Conservation (phyloP, 1,140 invertebrate species). For the Neuroterus valhalla region DNA sequence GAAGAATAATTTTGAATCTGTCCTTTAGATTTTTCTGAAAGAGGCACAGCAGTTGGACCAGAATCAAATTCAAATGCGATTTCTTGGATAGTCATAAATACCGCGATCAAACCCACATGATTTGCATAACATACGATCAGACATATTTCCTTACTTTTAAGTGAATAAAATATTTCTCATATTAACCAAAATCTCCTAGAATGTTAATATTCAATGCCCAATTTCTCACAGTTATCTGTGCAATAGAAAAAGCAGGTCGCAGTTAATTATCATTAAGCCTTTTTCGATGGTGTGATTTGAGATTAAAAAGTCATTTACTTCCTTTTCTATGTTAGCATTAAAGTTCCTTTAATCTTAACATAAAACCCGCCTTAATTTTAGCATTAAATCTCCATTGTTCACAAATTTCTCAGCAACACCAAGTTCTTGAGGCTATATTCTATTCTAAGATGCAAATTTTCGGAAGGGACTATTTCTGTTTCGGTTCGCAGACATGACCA, state of each 20-base stretch:
- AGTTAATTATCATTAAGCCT: not conserved
- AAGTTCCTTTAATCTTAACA: not conserved
- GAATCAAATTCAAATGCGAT: not conserved
- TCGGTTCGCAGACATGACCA: not conserved
- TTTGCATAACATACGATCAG: not conserved
- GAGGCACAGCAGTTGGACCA: not conserved
- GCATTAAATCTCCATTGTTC: not conserved
- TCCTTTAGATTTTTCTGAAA: not conserved
- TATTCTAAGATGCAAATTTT: not conserved
- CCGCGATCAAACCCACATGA: not conserved
- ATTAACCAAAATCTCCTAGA: not conserved
- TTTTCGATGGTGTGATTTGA: too few relatives aligned
- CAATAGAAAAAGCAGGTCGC: not conserved
- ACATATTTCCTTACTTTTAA: too few relatives aligned
- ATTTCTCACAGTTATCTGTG: not conserved
- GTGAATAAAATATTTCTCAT: too few relatives aligned
- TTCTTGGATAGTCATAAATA: too few relatives aligned
- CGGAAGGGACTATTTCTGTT: not conserved
- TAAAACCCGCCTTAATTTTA: not conserved
- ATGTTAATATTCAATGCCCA: not conserved
- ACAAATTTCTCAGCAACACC: not conserved
- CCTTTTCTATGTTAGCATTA: too few relatives aligned
- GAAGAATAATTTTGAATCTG: too few relatives aligned
- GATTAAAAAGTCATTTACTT: too few relatives aligned
- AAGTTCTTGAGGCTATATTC: slow-evolving; percentile 7